Conservation (phyloP, 2,888 invertebrate genomes). For the Mimachlamys varia region DNA sequence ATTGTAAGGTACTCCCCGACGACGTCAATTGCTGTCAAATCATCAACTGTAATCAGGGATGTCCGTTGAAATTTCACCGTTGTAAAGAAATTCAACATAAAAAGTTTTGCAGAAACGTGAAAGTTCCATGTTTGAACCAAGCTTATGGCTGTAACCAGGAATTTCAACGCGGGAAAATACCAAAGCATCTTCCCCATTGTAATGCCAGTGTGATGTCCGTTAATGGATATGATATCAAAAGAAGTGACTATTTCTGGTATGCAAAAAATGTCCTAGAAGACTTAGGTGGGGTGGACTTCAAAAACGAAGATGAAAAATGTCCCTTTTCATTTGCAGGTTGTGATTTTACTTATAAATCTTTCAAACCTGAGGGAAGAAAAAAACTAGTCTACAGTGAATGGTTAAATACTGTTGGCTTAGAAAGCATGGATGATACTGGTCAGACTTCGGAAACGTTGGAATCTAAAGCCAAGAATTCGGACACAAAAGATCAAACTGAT, state of each 20-base stretch:
- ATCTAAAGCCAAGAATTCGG: not conserved
- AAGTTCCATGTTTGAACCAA: not conserved
- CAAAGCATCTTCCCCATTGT: not conserved
- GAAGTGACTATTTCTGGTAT: slow-evolving; percentile 12
- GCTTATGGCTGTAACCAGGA: not conserved
- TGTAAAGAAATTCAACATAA: not conserved
- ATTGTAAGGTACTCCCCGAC: not conserved
- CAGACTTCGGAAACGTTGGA: not conserved
- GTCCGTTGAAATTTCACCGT: not conserved
- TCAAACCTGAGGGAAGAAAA: not conserved
- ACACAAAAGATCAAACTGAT: slow-evolving; percentile 1
- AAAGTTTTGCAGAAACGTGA: not conserved
- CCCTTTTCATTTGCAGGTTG: not conserved
- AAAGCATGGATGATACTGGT: not conserved
- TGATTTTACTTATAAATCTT: slow-evolving; percentile 11
- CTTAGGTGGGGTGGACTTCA: not conserved
- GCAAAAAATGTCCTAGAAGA: slow-evolving; percentile 7
- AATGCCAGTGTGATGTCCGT: not conserved
- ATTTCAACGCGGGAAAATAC: not conserved
- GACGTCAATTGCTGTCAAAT: slow-evolving; percentile 2
- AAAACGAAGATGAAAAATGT: not conserved
- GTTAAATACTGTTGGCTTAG: not conserved
- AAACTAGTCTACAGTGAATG: not conserved
- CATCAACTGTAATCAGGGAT: not conserved
- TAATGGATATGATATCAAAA: not conserved